Conservation (phyloP, 1,140 invertebrate species). For the Drosophila tani region DNA sequence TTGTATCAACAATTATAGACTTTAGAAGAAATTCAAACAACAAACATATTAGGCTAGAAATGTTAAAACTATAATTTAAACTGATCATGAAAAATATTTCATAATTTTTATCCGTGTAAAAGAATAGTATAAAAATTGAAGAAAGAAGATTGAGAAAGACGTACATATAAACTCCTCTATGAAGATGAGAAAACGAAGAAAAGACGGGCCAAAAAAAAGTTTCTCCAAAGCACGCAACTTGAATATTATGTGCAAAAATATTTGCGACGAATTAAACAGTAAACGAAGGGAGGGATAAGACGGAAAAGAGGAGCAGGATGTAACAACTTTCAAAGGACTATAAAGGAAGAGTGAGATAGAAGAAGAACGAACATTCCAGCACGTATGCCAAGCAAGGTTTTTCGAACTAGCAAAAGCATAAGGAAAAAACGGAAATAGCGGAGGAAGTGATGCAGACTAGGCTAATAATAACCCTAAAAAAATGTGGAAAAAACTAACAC, state of each 20-base stretch:
- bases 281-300: constrained; percentile 18
- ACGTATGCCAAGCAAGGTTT: constrained; percentile 58
- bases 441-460: constrained; percentile 19
- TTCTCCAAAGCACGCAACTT: constrained; percentile 58
- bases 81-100: background rate
- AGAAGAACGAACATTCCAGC: constrained; percentile 9
- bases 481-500: background rate
- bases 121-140: background rate
- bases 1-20: too few species aligned
- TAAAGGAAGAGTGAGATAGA: background rate
- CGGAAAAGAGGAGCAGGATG: background rate
- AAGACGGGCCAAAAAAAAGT: constrained; percentile 12
- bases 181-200: constrained; percentile 4
- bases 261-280: constrained; percentile 60
- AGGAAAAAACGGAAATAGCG: background rate
- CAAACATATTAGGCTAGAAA: too few species aligned
- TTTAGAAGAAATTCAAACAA: too few species aligned
- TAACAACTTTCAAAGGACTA: background rate
- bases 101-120: background rate
- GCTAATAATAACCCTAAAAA: constrained; percentile 15
- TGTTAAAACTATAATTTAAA: too few species aligned
- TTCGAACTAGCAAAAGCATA: constrained; percentile 2
- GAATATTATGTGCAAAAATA: constrained; percentile 75
- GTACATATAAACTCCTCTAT: background rate
- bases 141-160: background rate